These are phyloP conservation scores for Tenthredo mesomela DNA, from an alignment of 2,888 invertebrate genomes.

Conservation along the genomic window DNA sequence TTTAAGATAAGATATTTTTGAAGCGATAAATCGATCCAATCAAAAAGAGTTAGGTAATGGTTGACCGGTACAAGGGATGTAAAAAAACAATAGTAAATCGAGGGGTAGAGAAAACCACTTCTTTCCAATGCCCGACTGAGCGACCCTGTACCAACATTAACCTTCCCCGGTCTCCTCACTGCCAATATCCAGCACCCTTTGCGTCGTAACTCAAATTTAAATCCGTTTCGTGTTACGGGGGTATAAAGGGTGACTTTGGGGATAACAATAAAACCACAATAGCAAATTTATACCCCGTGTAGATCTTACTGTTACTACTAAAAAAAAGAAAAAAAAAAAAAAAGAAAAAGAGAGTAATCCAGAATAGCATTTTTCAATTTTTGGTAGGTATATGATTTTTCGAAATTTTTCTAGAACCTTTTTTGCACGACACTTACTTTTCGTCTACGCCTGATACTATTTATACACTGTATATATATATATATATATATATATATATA, in stretches of 20 bases:
- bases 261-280: conserved; percentile 46
- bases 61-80: neutral
- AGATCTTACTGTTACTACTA: neutral
- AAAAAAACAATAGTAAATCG: conserved; percentile 16
- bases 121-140: conserved; percentile 6
- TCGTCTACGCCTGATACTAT: neutral
- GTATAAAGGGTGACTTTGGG: conserved; percentile 39
- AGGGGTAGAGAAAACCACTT: conserved; percentile 8
- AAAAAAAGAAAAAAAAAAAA: neutral
- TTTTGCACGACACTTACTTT: neutral
- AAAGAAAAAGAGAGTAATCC: neutral
- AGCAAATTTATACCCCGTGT: conserved; percentile 25
- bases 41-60: neutral
- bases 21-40: neutral
- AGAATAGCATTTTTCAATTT: neutral
- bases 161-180: conserved; percentile 13
- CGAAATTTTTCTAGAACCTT: neutral
- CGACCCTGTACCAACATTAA: conserved; percentile 20
- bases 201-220: conserved; percentile 49
- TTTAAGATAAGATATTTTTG: neutral
- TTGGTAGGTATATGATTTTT: neutral
- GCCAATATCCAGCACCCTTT: conserved; percentile 41
- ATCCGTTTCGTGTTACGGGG: conserved; percentile 42
- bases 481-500: too few species aligned
- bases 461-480: neutral